phyloP scores from a whole-genome alignment of 1,140 invertebrate species.

The Meloidogyne exigua region DNA sequence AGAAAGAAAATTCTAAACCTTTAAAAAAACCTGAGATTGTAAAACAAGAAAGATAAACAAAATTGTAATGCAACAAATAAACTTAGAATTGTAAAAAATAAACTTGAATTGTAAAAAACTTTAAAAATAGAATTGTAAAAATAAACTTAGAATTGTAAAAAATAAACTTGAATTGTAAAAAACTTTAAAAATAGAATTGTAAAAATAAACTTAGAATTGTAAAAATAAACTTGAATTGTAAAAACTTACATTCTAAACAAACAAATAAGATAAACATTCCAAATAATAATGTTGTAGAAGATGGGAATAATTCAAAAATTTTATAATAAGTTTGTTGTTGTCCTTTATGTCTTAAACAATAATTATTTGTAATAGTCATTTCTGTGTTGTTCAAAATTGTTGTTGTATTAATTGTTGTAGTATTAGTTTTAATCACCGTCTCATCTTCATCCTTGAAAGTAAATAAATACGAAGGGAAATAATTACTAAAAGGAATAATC shows the following conservation, averaged over 20 bases:
- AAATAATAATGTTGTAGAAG: neutral
- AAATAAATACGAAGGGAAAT: neutral
- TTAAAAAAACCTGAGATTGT: no score
- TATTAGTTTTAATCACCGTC: neutral
- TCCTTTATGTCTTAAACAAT: neutral
- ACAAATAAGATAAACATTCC: neutral
- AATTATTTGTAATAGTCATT: neutral
- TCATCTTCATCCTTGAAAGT: slow-evolving; percentile 1
- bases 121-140: no score
- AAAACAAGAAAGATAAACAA: no score
- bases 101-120: no score
- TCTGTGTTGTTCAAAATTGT: neutral
- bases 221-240: no score
- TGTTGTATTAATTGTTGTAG: neutral
- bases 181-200: no score
- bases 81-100: no score
- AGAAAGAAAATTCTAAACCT: no score
- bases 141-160: no score
- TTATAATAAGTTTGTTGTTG: neutral
- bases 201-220: no score
- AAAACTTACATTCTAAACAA: neutral
- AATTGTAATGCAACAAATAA: no score
- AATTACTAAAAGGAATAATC: neutral
- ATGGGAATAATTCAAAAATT: neutral
- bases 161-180: no score